phyloP scores from a whole-genome alignment of 1,140 invertebrate genomes.

The Atta cephalotes region DNA sequence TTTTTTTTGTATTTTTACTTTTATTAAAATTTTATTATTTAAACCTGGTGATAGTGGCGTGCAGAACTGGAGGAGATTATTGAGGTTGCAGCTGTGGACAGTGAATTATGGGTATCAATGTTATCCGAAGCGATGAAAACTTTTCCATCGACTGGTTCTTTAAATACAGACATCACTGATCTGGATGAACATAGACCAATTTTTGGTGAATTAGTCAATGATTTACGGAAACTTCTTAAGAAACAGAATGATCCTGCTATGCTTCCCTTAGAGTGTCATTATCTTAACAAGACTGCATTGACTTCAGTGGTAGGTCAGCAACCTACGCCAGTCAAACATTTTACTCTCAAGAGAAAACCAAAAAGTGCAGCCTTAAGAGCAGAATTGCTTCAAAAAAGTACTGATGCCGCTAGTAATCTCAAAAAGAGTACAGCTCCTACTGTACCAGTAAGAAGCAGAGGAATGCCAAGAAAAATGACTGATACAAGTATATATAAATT shows the following conservation, averaged over 20 bases:
- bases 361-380: conserved; percentile 96
- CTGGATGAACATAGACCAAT: conserved; percentile 95
- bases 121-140: conserved; percentile 97
- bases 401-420: conserved; percentile 94
- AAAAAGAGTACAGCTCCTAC: conserved; percentile 96
- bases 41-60: conserved; percentile 91
- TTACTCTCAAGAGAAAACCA: conserved; percentile 97
- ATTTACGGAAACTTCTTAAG: conserved; percentile 94
- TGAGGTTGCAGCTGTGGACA: conserved; percentile 95
- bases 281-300: conserved; percentile 97
- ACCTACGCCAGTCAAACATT: conserved; percentile 93
- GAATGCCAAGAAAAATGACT: conserved; percentile 98
- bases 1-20: background rate
- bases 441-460: conserved; percentile 95
- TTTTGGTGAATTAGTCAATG: conserved; percentile 95
- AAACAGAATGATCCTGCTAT: conserved; percentile 95
- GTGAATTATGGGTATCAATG: conserved; percentile 98
- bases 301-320: conserved; percentile 92
- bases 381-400: conserved; percentile 96
- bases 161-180: conserved; percentile 95
- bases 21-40: conserved; percentile 47
- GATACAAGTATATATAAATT: conserved; percentile 91
- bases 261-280: conserved; percentile 98
- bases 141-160: conserved; percentile 94
- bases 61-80: conserved; percentile 97